Conservation (phyloP, 2,888 invertebrate species). For the Ichneumoninae sp. region DNA sequence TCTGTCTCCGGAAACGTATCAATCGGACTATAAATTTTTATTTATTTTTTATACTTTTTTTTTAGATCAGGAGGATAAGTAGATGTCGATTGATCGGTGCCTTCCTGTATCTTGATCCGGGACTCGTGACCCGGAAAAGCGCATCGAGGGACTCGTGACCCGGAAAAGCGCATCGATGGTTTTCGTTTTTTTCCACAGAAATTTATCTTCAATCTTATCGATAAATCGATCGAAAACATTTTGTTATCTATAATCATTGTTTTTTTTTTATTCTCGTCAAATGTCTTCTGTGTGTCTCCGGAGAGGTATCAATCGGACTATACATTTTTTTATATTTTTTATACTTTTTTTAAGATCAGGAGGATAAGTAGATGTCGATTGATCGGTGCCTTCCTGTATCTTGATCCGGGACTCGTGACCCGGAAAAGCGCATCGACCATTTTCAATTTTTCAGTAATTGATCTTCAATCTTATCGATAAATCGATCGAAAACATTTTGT, state of each 20-base stretch:
- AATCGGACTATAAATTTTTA: constrained; percentile 12
- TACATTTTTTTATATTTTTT: background rate
- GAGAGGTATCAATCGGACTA: constrained; percentile 20
- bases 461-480: background rate
- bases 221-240: background rate
- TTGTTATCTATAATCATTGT: background rate
- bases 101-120: background rate
- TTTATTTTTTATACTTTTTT: background rate
- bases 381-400: background rate
- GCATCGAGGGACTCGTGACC: background rate
- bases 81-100: background rate
- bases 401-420: background rate
- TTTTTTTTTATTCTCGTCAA: background rate
- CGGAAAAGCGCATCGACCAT: background rate
- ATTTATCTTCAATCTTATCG: background rate
- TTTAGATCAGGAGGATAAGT: background rate
- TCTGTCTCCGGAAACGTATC: constrained; percentile 18
- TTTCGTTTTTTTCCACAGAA: background rate
- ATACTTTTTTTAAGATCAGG: too few relatives aligned
- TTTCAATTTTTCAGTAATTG: background rate
- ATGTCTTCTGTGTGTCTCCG: constrained; percentile 11
- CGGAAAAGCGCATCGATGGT: background rate
- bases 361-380: too few relatives aligned
- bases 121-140: background rate
- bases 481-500: too few relatives aligned